phyloP scores from a whole-genome alignment of 2,888 invertebrate species.

The Lacanobia oleracea region DNA sequence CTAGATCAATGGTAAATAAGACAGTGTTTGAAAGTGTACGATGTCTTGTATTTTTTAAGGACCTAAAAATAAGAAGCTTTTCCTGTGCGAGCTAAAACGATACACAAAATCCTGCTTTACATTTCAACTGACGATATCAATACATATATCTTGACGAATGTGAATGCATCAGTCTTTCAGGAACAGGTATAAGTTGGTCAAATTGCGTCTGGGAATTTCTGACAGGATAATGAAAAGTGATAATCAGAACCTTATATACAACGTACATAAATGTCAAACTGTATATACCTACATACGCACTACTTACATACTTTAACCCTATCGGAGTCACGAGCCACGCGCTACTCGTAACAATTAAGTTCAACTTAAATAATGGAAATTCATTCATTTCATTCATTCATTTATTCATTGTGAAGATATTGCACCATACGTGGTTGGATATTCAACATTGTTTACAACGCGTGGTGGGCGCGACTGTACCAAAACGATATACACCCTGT shows the following conservation, averaged over 20 bases:
- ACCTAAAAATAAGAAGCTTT: too few species aligned
- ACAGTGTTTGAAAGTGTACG: too few species aligned
- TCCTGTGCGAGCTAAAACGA: neutral
- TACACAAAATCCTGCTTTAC: neutral
- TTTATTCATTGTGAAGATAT: slow-evolving; percentile 39
- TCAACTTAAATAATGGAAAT: slow-evolving; percentile 47
- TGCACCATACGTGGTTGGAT: slow-evolving; percentile 51
- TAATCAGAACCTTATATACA: slow-evolving; percentile 36
- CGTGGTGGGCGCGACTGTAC: slow-evolving; percentile 37
- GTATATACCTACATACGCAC: slow-evolving; percentile 9
- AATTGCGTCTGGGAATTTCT: slow-evolving; percentile 40
- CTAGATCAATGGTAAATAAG: too few species aligned
- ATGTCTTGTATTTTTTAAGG: neutral
- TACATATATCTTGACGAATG: neutral
- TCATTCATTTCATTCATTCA: slow-evolving; percentile 47
- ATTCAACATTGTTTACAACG: slow-evolving; percentile 44
- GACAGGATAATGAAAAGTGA: slow-evolving; percentile 28
- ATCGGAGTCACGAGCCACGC: slow-evolving; percentile 31
- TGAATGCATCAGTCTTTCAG: neutral
- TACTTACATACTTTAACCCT: slow-evolving; percentile 1
- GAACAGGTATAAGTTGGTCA: slow-evolving; percentile 1
- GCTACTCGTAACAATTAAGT: slow-evolving; percentile 30
- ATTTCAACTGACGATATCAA: neutral
- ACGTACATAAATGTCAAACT: slow-evolving; percentile 25
- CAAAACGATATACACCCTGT: slow-evolving; percentile 54